Evolutionary conservation across 37 sponge, comb jelly and placozoan species (phyloP), one percentile per base, ranked within the genome.

Genomic region (Beroe forskalii): DNA sequence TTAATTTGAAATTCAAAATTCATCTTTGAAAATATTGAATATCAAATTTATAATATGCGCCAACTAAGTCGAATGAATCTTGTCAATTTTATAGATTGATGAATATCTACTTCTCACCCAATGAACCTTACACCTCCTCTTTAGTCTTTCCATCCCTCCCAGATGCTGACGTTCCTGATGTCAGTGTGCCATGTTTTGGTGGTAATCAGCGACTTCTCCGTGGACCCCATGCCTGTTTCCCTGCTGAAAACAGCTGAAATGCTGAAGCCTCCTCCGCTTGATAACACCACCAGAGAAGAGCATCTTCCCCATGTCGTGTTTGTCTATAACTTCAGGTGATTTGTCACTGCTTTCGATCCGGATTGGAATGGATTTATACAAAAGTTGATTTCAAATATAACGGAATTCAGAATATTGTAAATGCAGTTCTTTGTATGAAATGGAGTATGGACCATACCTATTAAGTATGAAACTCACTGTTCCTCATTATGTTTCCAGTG

Each of bases 291-390:
- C 39, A 17, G 76, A 38, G 76, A 72, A 6, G 76, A 72, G 76
- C 76, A 36, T 32, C 40, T 72, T 6, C 76, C 76, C 8, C 76
- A 72, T 36, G 40, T 72, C 6, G 76, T 72, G 4, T 72, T 72
- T 72, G 76, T 72, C 40, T 72, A 72, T 27, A 72, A 72, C 23
- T 72, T 72, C 76, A 72, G 76, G 76, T 72, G 9, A 64, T n/a
- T n/a, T n/a, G n/a, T n/a, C n/a, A n/a, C n/a, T n/a, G n/a, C n/a
- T n/a, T n/a, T n/a, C n/a, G n/a, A n/a, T n/a, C n/a, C n/a, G n/a
- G 60, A 55, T 55, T 19, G 17, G 17, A 17, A 55, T 55, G 17
- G 60, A 55, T 17, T 19, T 55, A 55, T 55, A 55, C 17, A 55
- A 55, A 55, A 55, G 17, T 55, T 19, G 17, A 17, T 55, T 55